A percentile compares a stretch with the other conserved stretches of the same genome.
Evolutionary conservation across 2,797 vertebrate genomes (phyloP).

Genomic region (Lepilemur septentrionalis): DNA sequence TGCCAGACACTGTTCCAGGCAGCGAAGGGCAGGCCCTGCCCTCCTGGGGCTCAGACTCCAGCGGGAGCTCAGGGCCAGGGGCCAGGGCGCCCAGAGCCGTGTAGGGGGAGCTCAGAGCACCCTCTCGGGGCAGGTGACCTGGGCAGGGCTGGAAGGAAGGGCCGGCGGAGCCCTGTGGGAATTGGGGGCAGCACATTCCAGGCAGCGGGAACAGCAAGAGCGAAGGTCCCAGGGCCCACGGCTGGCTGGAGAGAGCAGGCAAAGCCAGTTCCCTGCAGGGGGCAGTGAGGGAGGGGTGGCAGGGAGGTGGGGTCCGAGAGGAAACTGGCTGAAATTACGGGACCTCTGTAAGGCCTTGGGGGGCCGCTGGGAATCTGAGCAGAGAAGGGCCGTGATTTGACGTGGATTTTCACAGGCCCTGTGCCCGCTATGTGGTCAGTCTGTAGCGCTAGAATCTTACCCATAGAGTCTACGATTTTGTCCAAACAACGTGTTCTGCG

Average conservation of each 20-base stretch:
- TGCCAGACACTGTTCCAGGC: background rate
- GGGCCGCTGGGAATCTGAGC: background rate
- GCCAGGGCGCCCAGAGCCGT: too few relatives aligned
- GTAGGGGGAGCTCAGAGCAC: background rate
- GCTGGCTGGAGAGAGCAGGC: too few relatives aligned
- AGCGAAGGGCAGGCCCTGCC: background rate
- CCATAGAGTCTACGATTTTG: background rate
- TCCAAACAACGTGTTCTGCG: too few relatives aligned
- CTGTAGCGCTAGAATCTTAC: background rate
- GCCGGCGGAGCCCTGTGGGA: background rate
- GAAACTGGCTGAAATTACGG: accelerated
- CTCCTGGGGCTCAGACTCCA: background rate
- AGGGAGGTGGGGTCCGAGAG: background rate
- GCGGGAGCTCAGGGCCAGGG: background rate
- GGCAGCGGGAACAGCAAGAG: background rate
- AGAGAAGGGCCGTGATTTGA: background rate
- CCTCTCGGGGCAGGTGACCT: background rate
- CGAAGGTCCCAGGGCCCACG: background rate
- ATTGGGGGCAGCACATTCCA: background rate
- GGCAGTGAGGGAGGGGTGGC: too few relatives aligned
- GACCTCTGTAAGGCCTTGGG: background rate
- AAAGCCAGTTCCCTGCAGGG: accelerated
- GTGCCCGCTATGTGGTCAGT: background rate
- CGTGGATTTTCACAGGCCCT: background rate
- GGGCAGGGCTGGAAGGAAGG: background rate